A percentile compares a stretch with the other conserved stretches of the same genome.
phyloP scores from a whole-genome alignment of 2,797 vertebrate genomes.

The Acipenser oxyrinchus region DNA sequence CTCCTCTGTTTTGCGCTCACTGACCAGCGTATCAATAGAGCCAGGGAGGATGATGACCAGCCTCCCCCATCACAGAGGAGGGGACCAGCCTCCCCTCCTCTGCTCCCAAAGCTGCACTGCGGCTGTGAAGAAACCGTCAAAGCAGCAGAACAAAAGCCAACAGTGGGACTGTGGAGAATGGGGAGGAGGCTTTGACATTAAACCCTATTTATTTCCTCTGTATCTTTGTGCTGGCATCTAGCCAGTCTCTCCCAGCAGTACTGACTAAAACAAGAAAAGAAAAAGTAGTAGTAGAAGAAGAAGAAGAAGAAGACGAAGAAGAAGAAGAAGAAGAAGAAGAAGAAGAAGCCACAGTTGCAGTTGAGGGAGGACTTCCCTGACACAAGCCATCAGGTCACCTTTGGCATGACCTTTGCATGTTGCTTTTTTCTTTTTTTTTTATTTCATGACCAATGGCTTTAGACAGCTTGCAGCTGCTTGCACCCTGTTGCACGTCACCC shows the following conservation, averaged over 20 bases:
- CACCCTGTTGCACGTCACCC: background rate
- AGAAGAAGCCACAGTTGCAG: background rate
- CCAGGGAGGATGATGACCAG: too few relatives aligned
- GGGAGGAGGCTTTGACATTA: conserved; percentile 9
- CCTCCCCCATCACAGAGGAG: too few relatives aligned
- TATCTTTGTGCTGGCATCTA: background rate
- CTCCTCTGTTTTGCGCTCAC: too few relatives aligned
- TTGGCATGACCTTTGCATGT: background rate
- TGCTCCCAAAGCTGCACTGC: too few relatives aligned
- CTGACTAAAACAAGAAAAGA: background rate
- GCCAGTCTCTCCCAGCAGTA: background rate
- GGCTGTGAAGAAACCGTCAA: too few relatives aligned
- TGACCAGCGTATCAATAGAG: too few relatives aligned
- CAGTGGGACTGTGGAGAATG: background rate
- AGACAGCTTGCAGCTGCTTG: background rate
- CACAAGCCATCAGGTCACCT: background rate
- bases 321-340: background rate
- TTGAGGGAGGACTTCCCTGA: background rate
- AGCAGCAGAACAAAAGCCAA: too few relatives aligned
- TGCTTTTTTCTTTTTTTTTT: background rate
- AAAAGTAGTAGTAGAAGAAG: background rate
- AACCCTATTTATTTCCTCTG: background rate
- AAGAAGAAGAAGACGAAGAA: background rate
- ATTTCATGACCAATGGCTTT: background rate
- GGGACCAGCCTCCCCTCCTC: too few relatives aligned